These are phyloP conservation scores for Poeciliopsis paucimaculata DNA, from an alignment of 2,797 vertebrate genomes.

Conservation along the genomic window DNA sequence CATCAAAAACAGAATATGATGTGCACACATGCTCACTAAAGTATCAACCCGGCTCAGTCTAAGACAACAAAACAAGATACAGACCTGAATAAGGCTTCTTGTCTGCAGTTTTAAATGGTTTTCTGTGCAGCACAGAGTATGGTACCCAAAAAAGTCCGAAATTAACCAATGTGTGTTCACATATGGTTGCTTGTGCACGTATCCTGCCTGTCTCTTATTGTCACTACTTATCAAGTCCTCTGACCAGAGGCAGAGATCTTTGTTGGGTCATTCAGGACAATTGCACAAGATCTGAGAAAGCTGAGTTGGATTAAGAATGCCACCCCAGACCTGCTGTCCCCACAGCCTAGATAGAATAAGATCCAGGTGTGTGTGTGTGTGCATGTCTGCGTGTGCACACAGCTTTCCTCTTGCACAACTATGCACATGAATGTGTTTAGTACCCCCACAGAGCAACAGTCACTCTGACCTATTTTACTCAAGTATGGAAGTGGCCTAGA, in stretches of 20 bases:
- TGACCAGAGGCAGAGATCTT: conserved; percentile 72
- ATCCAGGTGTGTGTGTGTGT: conserved; percentile 61
- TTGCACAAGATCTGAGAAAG: conserved; percentile 60
- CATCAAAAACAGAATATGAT: conserved; percentile 15
- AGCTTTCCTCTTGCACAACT: conserved; percentile 16
- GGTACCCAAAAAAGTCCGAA: background rate
- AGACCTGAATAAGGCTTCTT: conserved; percentile 16
- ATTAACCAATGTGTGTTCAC: conserved; percentile 9
- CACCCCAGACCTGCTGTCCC: conserved; percentile 64
- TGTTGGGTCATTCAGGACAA: conserved; percentile 59
- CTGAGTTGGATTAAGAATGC: conserved; percentile 74
- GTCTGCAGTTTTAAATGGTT: conserved; percentile 18
- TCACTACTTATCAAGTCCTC: conserved; percentile 70
- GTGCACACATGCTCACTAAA: conserved; percentile 5
- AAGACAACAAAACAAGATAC: conserved; percentile 36
- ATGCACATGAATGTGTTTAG: conserved; percentile 46
- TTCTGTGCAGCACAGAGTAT: background rate
- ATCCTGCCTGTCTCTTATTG: conserved; percentile 52
- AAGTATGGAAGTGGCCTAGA: conserved; percentile 50
- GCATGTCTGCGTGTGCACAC: conserved; percentile 24
- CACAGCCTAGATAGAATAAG: conserved; percentile 61
- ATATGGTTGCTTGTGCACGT: conserved; percentile 15
- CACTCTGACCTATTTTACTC: conserved; percentile 72
- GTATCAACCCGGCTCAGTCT: conserved; percentile 37
- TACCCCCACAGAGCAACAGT: conserved; percentile 57